These are phyloP conservation scores for Archips xylosteana DNA, from an alignment of 2,888 invertebrate genomes.

Conservation along the genomic window DNA sequence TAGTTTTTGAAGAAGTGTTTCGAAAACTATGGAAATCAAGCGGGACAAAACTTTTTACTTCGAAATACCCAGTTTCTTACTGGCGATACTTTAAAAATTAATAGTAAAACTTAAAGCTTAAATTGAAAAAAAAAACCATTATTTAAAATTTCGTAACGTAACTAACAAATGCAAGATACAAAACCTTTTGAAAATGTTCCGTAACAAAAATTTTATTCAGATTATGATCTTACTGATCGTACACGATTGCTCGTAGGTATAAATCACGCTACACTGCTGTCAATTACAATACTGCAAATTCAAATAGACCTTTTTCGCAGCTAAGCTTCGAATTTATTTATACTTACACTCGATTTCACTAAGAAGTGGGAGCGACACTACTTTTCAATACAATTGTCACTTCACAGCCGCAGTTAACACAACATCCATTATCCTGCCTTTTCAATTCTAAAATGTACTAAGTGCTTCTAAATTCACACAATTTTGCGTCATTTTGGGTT, in stretches of 20 bases:
- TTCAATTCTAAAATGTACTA: slow-evolving; percentile 14
- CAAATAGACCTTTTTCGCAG: slow-evolving; percentile 18
- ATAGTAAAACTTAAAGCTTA: background rate
- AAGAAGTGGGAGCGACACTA: slow-evolving; percentile 62
- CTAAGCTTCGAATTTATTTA: slow-evolving; percentile 47
- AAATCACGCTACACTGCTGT: background rate
- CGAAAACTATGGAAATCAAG: background rate
- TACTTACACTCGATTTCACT: slow-evolving; percentile 55
- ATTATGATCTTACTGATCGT: background rate
- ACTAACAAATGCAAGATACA: background rate
- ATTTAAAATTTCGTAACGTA: background rate
- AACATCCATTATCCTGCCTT: slow-evolving; percentile 20
- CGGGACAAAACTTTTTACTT: background rate
- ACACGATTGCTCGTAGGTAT: background rate
- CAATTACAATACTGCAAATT: slow-evolving; percentile 7
- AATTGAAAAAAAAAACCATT: background rate
- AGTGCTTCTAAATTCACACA: background rate
- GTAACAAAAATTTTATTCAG: background rate
- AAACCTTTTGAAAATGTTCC: background rate
- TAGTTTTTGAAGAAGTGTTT: background rate
- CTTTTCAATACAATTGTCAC: slow-evolving; percentile 62
- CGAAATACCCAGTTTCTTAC: background rate
- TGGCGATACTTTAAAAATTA: background rate
- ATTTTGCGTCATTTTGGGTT: slow-evolving; percentile 11
- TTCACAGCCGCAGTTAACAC: slow-evolving; percentile 60